These are phyloP conservation scores for Alcedo quadribrachys DNA, from an alignment of 2,797 vertebrate species.

Conservation along the genomic window DNA sequence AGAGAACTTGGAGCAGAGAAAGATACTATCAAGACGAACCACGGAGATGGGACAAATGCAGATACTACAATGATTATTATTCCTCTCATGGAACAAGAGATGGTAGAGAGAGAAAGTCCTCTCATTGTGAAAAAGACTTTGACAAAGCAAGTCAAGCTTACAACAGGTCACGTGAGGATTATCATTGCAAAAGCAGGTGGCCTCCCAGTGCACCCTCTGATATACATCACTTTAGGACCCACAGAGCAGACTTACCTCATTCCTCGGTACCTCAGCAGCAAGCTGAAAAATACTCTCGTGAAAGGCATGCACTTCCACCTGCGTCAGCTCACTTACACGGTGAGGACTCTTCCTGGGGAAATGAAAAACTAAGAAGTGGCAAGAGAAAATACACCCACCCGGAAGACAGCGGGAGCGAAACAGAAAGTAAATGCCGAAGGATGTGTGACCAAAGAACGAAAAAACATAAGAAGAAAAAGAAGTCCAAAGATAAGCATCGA, in stretches of 20 bases:
- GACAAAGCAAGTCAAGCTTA: constrained; percentile 46
- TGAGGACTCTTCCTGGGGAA: constrained; percentile 21
- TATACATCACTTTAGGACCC: background rate
- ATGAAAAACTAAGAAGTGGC: background rate
- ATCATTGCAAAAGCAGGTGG: constrained; percentile 67
- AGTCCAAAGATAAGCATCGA: constrained; percentile 87
- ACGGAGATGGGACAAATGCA: constrained; percentile 77
- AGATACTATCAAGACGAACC: constrained; percentile 73
- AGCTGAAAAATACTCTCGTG: constrained; percentile 3
- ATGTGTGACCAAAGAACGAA: constrained; percentile 73
- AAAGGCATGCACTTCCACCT: background rate
- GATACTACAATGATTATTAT: constrained; percentile 73
- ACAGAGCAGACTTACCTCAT: constrained; percentile 28
- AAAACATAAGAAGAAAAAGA: constrained; percentile 93
- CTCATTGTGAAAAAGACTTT: constrained; percentile 64
- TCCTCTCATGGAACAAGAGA: constrained; percentile 70
- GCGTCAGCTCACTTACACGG: background rate
- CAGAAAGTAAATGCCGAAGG: constrained; percentile 68
- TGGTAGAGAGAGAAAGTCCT: constrained; percentile 69
- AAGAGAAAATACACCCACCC: constrained; percentile 32
- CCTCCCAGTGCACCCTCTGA: constrained; percentile 44
- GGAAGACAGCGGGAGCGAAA: constrained; percentile 30
- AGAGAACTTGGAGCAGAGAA: constrained; percentile 75
- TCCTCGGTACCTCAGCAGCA: constrained; percentile 10
- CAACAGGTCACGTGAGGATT: constrained; percentile 70